Percentiles rank a stretch among this genome's conserved stretches.
phyloP scores from a whole-genome alignment of 2,113 vertebrate species.

The Microcebus ravelobensis region DNA sequence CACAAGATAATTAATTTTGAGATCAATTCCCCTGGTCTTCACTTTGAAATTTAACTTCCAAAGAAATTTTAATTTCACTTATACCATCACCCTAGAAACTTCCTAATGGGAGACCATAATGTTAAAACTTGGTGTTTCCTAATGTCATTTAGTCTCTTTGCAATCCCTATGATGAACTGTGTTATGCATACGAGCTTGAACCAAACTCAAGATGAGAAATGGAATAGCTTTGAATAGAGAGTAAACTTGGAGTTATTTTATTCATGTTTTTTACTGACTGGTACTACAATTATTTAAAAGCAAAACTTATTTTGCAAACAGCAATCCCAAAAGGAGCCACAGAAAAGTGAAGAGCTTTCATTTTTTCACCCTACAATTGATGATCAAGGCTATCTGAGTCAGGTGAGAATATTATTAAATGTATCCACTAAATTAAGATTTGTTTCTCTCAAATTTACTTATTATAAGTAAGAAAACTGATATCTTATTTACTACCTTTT shows the following conservation, averaged over 20 bases:
- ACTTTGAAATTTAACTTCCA: neutral
- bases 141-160: neutral
- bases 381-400: neutral
- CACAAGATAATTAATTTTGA: neutral
- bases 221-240: neutral
- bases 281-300: neutral
- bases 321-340: neutral
- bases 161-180: neutral
- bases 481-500: neutral
- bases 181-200: neutral
- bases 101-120: neutral
- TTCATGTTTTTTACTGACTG: neutral
- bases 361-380: neutral
- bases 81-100: neutral
- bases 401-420: neutral
- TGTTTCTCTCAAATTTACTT: neutral
- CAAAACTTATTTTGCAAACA: neutral
- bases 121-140: neutral
- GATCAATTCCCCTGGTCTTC: neutral
- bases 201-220: neutral
- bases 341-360: neutral
- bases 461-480: neutral
- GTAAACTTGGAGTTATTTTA: neutral
- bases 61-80: neutral
- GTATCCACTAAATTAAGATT: neutral